Base-by-base conservation (phyloP, 2,797 vertebrate species). In the Hippopotamyrus pictus region DNA sequence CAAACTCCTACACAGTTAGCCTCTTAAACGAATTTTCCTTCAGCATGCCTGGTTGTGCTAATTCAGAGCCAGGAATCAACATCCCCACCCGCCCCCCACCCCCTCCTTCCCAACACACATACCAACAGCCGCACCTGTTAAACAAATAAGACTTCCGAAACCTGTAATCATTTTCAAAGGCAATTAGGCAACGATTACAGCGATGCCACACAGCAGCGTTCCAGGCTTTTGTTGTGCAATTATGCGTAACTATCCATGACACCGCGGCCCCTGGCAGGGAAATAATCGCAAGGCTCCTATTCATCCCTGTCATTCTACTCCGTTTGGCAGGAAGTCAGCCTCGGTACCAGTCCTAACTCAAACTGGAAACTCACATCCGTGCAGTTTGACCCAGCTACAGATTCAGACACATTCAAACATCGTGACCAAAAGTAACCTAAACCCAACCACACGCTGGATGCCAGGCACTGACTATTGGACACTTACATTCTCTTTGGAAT, bases 401-500 rank as follows among this genome's bases (percentile, higher is more conserved):
- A 19, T 37, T 19, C 73, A 79, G 17, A 44, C 37, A 33, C 33
- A 76, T 37, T 41, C 29, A 41, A 76, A 79, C 14, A 79, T 6
- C 33, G 37, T 2, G 73, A 44, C 17, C 37, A 41, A 79, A 17
- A 44, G 17, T 19, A 41, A 37, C 73, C 73, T 79, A 84, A n/a
- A 22, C 46, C 82, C 41, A 46, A 9, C 46, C 9, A 50, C 41
- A 84, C 3, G 82, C 3, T 84, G 46, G n/a, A n/a, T 7, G 29
- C 50, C 50, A 37, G 25, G 9, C 8, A 11, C 3, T 33, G 14
- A 88, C 46, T 17, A 44, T 14, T 25, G 14, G 37, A 88, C 51
- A 88, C 98, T 99, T 98, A 99, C 98, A 96, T 96, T 93, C 92
- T 96, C 96, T 93, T 95, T 97, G 92, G 94, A 95, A 93, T 94